phyloP scores from a whole-genome alignment of 1,140 invertebrate genomes.

The Meteorus sp. region DNA sequence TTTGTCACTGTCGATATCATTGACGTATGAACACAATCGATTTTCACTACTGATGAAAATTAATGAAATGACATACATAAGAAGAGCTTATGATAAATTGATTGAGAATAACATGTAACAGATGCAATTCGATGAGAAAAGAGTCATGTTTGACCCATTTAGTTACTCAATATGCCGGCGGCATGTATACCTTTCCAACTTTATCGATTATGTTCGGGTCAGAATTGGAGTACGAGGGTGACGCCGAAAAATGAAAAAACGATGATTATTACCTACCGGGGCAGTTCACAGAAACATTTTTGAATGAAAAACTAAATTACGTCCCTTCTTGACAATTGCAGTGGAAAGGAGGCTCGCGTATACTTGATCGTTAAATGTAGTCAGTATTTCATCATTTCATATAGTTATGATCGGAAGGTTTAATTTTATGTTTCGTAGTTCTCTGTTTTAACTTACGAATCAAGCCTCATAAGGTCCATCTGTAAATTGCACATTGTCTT shows the following conservation, averaged over 20 bases:
- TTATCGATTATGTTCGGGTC: constrained; percentile 35
- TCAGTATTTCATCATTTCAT: no score
- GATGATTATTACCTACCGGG: constrained; percentile 8
- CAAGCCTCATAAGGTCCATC: constrained; percentile 54
- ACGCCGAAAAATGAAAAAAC: constrained; percentile 7
- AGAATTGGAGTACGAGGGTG: constrained; percentile 6
- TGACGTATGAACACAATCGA: background rate
- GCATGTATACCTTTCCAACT: constrained; percentile 33
- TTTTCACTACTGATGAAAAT: no score
- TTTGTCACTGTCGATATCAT: background rate
- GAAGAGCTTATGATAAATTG: background rate
- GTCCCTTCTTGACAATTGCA: no score
- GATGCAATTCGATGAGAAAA: background rate
- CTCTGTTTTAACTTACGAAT: constrained; percentile 51
- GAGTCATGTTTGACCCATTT: constrained; percentile 30
- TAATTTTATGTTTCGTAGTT: background rate
- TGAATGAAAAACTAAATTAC: no score
- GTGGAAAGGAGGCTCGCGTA: no score
- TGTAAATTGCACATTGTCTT: constrained; percentile 47
- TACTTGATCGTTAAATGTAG: no score
- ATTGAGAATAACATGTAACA: no score
- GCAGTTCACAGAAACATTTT: no score
- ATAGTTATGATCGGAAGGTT: background rate
- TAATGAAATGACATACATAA: no score
- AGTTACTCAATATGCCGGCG: constrained; percentile 29